phyloP scores from a whole-genome alignment of 1,140 invertebrate species.

The Alviniconcha marisindica region DNA sequence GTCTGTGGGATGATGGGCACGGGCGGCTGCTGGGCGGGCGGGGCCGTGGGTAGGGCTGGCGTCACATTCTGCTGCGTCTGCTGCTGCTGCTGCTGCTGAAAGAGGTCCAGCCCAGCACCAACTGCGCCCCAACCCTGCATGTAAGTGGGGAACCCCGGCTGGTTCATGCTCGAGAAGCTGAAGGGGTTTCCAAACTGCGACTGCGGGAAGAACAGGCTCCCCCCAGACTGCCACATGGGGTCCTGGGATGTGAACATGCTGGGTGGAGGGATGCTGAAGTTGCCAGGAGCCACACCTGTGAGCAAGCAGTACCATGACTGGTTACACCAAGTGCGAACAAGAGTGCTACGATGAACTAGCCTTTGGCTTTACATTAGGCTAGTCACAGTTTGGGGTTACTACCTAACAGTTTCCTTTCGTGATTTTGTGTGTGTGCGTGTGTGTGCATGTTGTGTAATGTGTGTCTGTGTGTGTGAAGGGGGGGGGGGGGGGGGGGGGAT shows the following conservation, averaged over 20 bases:
- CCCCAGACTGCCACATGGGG: background rate
- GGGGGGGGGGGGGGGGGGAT: no score
- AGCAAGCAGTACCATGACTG: no score
- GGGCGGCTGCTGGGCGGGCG: constrained; percentile 24
- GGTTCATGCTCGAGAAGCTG: constrained; percentile 13
- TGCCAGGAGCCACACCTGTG: constrained; percentile 1
- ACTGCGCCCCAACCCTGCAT: constrained; percentile 33
- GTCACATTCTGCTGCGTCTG: background rate
- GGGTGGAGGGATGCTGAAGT: constrained; percentile 48
- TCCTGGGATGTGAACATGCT: constrained; percentile 28
- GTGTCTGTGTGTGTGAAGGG: no score
- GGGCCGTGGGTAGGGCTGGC: background rate
- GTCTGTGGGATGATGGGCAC: background rate
- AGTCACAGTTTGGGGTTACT: no score
- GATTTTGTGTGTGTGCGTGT: no score
- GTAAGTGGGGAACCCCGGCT: constrained; percentile 31
- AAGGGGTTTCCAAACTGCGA: constrained; percentile 26
- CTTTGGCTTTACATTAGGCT: no score
- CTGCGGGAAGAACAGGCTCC: constrained; percentile 8
- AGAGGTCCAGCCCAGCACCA: background rate
- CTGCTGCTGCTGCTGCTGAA: constrained; percentile 32
- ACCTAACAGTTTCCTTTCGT: no score
- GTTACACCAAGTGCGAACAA: no score
- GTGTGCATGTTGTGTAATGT: no score
- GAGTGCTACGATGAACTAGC: no score